Evolutionary conservation across 2,797 vertebrate species (phyloP).

Genomic region (Leucoraja ocellata): DNA sequence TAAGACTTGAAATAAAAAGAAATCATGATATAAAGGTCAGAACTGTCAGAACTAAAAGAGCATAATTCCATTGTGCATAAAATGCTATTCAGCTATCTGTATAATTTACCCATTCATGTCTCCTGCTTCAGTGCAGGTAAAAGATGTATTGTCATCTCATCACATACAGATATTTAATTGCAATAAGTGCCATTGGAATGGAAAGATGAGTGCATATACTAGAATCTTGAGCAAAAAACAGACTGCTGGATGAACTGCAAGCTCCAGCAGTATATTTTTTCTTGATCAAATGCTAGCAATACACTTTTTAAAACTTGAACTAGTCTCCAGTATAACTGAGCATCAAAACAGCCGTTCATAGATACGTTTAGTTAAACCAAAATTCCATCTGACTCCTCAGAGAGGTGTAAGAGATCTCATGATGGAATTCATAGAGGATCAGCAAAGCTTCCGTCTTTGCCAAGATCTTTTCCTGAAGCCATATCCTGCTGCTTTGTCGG

Average conservation of each 20-base stretch:
- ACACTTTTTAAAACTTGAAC: background rate
- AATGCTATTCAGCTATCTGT: background rate
- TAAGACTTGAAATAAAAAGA: background rate
- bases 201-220: no score
- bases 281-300: background rate
- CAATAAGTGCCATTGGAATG: background rate
- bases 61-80: background rate
- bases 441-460: background rate
- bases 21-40: background rate
- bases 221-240: no score
- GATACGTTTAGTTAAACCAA: background rate
- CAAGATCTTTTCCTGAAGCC: no score
- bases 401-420: background rate
- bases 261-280: no score
- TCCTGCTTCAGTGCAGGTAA: background rate
- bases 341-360: background rate
- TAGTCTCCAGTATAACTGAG: background rate
- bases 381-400: background rate
- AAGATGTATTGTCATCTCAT: background rate
- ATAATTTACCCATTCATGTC: background rate
- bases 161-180: background rate
- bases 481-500: background rate
- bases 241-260: no score
- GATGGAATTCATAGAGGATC: background rate
- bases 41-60: background rate